A percentile compares a stretch with the other conserved stretches of the same genome.
Conservation (phyloP, 2,888 invertebrate species). For the Melolontha melolontha region DNA sequence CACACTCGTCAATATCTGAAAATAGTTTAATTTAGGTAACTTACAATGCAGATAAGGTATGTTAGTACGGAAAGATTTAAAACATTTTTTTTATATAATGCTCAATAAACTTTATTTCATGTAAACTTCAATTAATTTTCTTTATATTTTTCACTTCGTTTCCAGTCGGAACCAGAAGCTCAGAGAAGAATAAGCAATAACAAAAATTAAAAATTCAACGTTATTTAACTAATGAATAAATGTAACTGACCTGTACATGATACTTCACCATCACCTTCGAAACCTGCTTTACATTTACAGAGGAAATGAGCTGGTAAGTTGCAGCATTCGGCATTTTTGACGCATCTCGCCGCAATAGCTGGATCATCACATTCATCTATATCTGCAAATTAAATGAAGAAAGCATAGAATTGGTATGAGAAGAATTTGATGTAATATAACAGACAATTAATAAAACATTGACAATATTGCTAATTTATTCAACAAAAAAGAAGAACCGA, state of each 20-base stretch:
- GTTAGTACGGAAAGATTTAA: not conserved
- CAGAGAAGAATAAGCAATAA: no score
- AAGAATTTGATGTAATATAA: not conserved
- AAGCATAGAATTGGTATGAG: conserved; percentile 25
- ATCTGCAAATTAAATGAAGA: conserved; percentile 69
- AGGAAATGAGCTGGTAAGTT: conserved; percentile 94
- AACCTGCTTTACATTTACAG: conserved; percentile 93
- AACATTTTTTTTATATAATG: no score
- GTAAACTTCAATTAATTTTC: no score
- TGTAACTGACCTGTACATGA: conserved; percentile 79
- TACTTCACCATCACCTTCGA: conserved; percentile 90
- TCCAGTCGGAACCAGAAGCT: no score
- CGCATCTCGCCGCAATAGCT: conserved; percentile 84
- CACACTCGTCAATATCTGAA: conserved; percentile 90
- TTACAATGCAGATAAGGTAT: not conserved
- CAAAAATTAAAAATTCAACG: no score
- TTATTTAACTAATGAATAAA: no score
- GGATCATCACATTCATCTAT: conserved; percentile 96
- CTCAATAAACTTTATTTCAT: no score
- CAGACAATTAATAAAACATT: no score
- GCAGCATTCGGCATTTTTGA: conserved; percentile 93
- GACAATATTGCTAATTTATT: no score
- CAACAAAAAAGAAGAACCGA: no score
- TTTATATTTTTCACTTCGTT: no score
- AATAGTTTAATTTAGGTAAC: conserved; percentile 40